phyloP scores from a whole-genome alignment of 2,888 invertebrate species.

The Mylabris sibirica region DNA sequence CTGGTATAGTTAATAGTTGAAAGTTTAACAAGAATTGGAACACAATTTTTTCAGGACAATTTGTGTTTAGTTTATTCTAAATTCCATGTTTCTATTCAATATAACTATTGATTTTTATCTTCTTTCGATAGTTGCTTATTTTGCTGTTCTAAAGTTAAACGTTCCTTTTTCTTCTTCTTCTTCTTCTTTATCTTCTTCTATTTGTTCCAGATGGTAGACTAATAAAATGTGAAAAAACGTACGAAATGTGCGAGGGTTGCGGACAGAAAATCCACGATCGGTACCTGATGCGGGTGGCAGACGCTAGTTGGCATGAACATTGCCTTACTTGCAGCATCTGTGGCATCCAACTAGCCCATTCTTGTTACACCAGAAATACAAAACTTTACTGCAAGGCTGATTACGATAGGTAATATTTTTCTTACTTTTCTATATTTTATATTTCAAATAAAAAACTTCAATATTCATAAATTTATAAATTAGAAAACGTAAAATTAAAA shows the following conservation, averaged over 20 bases:
- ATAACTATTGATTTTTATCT: conserved; percentile 7
- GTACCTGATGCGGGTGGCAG: conserved; percentile 93
- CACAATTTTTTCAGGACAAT: too few species aligned
- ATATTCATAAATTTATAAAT: conserved; percentile 17
- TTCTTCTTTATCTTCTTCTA: conserved; percentile 25
- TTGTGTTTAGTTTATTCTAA: background rate
- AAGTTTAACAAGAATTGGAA: too few species aligned
- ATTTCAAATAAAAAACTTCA: background rate
- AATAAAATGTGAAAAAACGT: conserved; percentile 80
- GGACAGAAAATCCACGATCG: conserved; percentile 94
- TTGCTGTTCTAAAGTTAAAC: background rate
- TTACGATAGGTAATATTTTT: conserved; percentile 84
- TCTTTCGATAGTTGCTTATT: background rate
- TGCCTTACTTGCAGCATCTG: conserved; percentile 97
- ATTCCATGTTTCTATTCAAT: background rate
- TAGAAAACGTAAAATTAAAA: conserved; percentile 15
- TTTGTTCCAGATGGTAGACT: conserved; percentile 57
- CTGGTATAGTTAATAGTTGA: too few species aligned
- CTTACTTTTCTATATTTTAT: background rate
- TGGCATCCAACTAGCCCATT: conserved; percentile 86
- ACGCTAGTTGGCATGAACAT: conserved; percentile 95
- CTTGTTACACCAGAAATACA: conserved; percentile 93
- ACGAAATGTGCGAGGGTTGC: conserved; percentile 93
- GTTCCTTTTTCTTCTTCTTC: background rate
- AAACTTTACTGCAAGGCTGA: conserved; percentile 97